These are phyloP conservation scores for Drosophila grimshawi DNA, from an alignment of 1,140 invertebrate species.

Conservation along the genomic window DNA sequence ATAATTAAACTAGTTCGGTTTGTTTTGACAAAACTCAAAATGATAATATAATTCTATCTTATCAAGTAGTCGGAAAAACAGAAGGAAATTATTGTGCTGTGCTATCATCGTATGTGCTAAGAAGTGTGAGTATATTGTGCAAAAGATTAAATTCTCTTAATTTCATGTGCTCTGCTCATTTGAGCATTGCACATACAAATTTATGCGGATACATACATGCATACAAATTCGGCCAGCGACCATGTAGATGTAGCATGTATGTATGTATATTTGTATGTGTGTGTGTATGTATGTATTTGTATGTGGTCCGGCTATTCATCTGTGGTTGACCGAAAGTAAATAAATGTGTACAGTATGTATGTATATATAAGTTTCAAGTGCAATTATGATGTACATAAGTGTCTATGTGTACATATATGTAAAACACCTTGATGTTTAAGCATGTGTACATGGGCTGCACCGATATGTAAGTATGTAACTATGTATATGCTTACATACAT, in stretches of 20 bases:
- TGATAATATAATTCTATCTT: constrained; percentile 50
- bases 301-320: not conserved
- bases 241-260: too few species aligned
- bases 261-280: constrained; percentile 2
- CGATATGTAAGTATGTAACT: not conserved
- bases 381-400: not conserved
- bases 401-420: constrained; percentile 22
- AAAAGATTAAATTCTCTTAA: not conserved
- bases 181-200: not conserved
- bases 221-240: not conserved
- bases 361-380: not conserved
- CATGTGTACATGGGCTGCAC: not conserved
- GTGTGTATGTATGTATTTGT: constrained; percentile 6
- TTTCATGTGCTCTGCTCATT: not conserved
- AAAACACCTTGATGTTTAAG: constrained; percentile 23
- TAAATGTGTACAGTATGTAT: not conserved
- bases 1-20: constrained; percentile 19
- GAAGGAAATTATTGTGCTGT: constrained; percentile 16
- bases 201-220: not conserved
- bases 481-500: not conserved
- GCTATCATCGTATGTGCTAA: not conserved
- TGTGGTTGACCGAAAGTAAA: not conserved
- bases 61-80: constrained; percentile 35
- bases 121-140: constrained; percentile 31
- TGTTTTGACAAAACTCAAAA: constrained; percentile 44